A percentile compares a stretch with the other conserved stretches of the same genome.
Evolutionary conservation across 2,797 vertebrate species (phyloP).

Genomic region (Discoglossus pictus): DNA sequence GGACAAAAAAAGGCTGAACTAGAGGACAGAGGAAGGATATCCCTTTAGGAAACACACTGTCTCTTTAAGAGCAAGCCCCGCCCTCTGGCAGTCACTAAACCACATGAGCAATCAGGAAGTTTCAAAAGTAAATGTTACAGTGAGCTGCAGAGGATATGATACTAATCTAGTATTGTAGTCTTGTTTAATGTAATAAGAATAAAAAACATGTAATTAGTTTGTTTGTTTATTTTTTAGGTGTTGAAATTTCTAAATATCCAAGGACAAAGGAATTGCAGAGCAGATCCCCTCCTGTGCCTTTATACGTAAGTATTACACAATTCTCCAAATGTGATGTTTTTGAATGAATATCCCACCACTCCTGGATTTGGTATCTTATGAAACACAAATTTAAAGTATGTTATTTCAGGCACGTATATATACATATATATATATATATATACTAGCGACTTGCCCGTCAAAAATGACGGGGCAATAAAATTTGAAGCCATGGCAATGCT

Average conservation of each 20-base stretch:
- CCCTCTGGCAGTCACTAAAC: constrained; percentile 8
- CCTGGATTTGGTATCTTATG: too few relatives aligned
- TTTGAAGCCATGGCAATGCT: too few relatives aligned
- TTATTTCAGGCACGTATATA: too few relatives aligned
- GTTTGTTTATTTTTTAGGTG: neutral
- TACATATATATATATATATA: too few relatives aligned
- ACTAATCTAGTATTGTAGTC: too few relatives aligned
- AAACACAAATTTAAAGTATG: too few relatives aligned
- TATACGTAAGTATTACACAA: constrained; percentile 21
- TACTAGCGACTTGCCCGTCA: too few relatives aligned
- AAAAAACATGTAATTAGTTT: neutral
- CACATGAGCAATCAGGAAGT: constrained; percentile 41
- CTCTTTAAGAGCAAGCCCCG: constrained; percentile 4
- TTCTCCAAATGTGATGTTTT: too few relatives aligned
- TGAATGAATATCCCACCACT: too few relatives aligned
- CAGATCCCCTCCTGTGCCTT: neutral
- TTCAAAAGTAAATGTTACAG: constrained; percentile 19
- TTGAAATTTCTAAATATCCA: neutral
- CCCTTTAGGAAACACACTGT: neutral
- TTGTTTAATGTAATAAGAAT: too few relatives aligned
- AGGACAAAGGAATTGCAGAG: constrained; percentile 31
- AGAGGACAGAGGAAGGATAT: neutral
- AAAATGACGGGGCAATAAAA: too few relatives aligned
- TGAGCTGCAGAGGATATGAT: neutral
- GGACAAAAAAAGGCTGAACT: neutral